Evolutionary conservation across 2,888 invertebrate genomes (phyloP), one percentile per base, ranked within the genome.

Genomic region (Platycheirus albimanus): DNA sequence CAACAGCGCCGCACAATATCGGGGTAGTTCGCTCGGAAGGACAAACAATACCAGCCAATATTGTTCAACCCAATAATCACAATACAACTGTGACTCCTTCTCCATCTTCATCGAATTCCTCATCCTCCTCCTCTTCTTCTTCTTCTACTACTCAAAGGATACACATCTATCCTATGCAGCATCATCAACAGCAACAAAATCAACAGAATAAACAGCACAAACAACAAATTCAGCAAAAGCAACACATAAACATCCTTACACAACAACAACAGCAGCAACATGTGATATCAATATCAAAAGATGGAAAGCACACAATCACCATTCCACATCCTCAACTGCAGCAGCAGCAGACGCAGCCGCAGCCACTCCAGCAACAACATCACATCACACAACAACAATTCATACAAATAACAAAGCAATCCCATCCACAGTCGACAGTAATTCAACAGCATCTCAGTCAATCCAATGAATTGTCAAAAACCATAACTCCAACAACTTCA

Each of bases 21-120:
- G 83, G 78, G 0, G 63, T 72, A 1, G 41, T 75, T 10, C 86
- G 81, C 47, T 78, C 85, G 11, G 87, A 87, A 61, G 72, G 86
- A 13, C 84, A 74, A 69, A 28, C 79, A 85, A 86, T 91, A 66
- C 88, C 90, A 0, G 88, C 90, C 5, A 90, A 90, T 86, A 87
- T 90, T 69, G 90, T 90, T 49, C 90, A 90, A 69, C 90, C 90
- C 0, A 90, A 90, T 78, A 90, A 90, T 85, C 91, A 90, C 84
- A 90, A 86, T 38, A 72, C 79, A 67, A 85, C 87, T 33, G 38
- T 85, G 17, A 51, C 79, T 49, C 51, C 85, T 72, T 58, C 86
- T 28, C 19, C 64, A 20, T 30, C 84, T 33, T 28, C 64, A 28
- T 33, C 84, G 36, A 66, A 63, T 61, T 54, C 84, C 20, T 52